Base-by-base conservation (phyloP, 2,113 vertebrate species). In the Cricetomys ansorgei region DNA sequence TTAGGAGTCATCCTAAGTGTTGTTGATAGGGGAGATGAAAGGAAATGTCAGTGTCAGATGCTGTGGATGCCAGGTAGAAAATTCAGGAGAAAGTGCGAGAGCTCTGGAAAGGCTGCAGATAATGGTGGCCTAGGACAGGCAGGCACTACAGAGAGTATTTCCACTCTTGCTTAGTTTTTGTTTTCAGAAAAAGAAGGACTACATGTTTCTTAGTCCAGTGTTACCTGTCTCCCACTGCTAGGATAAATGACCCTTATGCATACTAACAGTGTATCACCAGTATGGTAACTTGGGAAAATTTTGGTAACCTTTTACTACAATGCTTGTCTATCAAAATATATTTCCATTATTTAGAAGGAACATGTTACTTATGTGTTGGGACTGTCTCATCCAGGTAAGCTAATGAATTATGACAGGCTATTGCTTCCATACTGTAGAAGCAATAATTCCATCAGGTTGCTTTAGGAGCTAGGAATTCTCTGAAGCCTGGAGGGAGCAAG, bases 341-440 rank as follows among this genome's bases (percentile, higher is more conserved):
- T 81, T 75, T 16, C 76, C 19, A 59, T 13, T 85, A 55, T 88
- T 84, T 93, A 80, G 84, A 97, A 37, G 45, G n/a, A 80, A 50
- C 17, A 72, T 40, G 29, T 27, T 92, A 3, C 80, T 85, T 88
- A 29, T 55, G 48, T 17, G 4, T 89, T 48, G 84, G 64, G 2
- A 92, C 31, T 73, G 40, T 12, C 16, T 72, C 31, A 59, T 21
- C 70, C 65, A 72, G 29, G 34, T 93, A 50, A 93, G 57, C 1
- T 89, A 8, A 6, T 85, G 83, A 65, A 31, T 4, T 70, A 59
- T 1, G 62, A 57, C 7, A 73, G 64, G 27, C n/a, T n/a, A 1
- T 45, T 64, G n/a, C 65, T 88, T 92, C 11, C 64, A 43, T 48
- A 15, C 34, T 31, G 1, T 48, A 80, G 85, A 88, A 85, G 25